Evolutionary conservation across 2,113 vertebrate genomes (phyloP), one percentile per base, ranked within the genome.

Genomic region (Apodemus speciosus): DNA sequence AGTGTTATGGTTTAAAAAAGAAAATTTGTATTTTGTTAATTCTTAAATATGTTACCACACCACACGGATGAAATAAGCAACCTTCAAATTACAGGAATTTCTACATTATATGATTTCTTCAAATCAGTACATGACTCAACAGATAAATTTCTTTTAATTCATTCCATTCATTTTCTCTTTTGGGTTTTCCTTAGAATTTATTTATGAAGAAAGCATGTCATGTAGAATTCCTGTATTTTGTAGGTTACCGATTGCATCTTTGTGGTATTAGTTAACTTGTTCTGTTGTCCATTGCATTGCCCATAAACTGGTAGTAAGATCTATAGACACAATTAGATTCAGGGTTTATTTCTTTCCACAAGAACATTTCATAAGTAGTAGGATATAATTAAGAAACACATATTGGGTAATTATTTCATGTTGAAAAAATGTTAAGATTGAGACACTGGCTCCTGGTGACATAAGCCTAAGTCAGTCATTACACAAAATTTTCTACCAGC

Each of bases 351-450:
- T 60, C n/a, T 38, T 75, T 73, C 58, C 53, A 46, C 64, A 81
- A 64, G 66, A 71, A 46, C 20, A 88, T 69, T 81, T 81, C 25
- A 46, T 87, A 87, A 38, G 43, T 64, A 35, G n/a, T 69, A 49
- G 38, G 66, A 3, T 94, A 38, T 90, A 83, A 60, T 87, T 92
- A 56, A 38, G 60, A 1, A n/a, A 71, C 60, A 89, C 53, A 49
- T 46, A 84, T 80, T 84, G 71, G 75, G 69, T 76, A 53, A 11
- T 77, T 93, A 76, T 58, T 94, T 91, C 49, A 88, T 62, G n/a
- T 81, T 94, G 90, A 76, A 10, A 27, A 62, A n/a, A 68, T 71
- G 32, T 58, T 94, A 94, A 85, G 51, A 38, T 56, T 73, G 56
- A 77, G 46, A n/a, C 8, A 66, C 38, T 75, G 68, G 38, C 32